phyloP scores from a whole-genome alignment of 2,888 invertebrate species.

The Apamea monoglypha region DNA sequence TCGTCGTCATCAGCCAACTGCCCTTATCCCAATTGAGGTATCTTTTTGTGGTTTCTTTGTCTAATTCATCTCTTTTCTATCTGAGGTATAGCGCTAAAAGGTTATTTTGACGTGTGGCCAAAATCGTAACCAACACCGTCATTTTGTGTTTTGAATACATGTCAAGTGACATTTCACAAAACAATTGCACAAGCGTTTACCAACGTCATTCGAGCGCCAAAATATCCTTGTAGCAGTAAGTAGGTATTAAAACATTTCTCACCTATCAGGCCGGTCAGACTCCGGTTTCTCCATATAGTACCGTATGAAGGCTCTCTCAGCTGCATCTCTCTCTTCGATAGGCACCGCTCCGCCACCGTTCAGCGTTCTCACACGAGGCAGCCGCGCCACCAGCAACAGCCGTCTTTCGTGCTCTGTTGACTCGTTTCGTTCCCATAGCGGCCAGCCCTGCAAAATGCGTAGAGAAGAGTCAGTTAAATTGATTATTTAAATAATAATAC shows the following conservation, averaged over 20 bases:
- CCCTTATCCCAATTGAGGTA: background rate
- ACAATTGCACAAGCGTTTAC: background rate
- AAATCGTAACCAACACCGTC: no score
- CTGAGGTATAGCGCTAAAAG: no score
- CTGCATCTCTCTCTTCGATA: slow-evolving; percentile 96
- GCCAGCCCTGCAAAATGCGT: slow-evolving; percentile 90
- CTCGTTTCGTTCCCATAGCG: slow-evolving; percentile 94
- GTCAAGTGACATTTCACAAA: background rate
- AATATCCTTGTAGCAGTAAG: background rate
- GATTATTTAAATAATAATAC: background rate
- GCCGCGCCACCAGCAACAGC: slow-evolving; percentile 95
- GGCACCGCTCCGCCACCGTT: slow-evolving; percentile 97
- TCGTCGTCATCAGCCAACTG: background rate
- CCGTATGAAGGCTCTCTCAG: slow-evolving; percentile 97
- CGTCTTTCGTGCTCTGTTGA: slow-evolving; percentile 97
- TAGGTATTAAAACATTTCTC: slow-evolving; percentile 13
- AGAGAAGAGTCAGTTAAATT: background rate
- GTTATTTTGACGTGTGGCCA: no score
- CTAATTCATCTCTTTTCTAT: background rate
- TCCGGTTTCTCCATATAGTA: slow-evolving; percentile 97
- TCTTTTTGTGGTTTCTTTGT: background rate
- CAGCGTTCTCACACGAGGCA: slow-evolving; percentile 95
- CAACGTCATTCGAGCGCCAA: background rate
- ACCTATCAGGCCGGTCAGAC: slow-evolving; percentile 95
- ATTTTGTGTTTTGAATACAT: no score